A percentile compares a stretch with the other conserved stretches of the same genome.
phyloP scores from a whole-genome alignment of 2,888 invertebrate genomes.

The Priocnemis perturbator region DNA sequence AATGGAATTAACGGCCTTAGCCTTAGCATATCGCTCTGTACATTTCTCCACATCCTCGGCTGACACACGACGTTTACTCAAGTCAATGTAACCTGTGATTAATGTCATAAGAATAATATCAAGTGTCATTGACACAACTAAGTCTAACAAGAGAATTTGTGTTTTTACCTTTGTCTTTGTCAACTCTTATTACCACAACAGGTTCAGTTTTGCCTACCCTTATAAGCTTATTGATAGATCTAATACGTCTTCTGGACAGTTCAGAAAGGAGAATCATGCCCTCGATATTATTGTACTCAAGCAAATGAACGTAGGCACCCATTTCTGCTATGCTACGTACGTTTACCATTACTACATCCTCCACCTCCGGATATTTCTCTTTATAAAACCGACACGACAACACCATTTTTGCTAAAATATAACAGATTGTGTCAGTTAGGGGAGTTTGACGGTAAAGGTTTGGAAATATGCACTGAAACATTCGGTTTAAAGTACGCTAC shows the following conservation, averaged over 20 bases:
- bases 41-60: slow-evolving; percentile 99
- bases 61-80: slow-evolving; percentile 98
- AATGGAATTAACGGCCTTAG: slow-evolving; percentile 98
- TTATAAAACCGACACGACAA: slow-evolving; percentile 97
- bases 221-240: slow-evolving; percentile 99
- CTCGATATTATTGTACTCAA: slow-evolving; percentile 99
- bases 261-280: slow-evolving; percentile 99
- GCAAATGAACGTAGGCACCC: slow-evolving; percentile 98
- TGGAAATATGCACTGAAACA: background rate
- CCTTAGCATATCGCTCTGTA: slow-evolving; percentile 98
- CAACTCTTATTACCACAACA: slow-evolving; percentile 99
- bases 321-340: slow-evolving; percentile 99
- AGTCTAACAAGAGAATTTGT: background rate
- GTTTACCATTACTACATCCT: slow-evolving; percentile 99
- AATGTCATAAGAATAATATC: background rate
- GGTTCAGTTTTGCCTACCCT: slow-evolving; percentile 99
- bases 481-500: background rate
- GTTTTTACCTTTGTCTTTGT: slow-evolving; percentile 95
- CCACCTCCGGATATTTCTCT: slow-evolving; percentile 97
- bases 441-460: slow-evolving; percentile 11
- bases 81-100: slow-evolving; percentile 93
- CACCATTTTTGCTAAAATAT: slow-evolving; percentile 81
- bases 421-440: too few relatives aligned
- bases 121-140: background rate
- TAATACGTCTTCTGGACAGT: slow-evolving; percentile 97